phyloP scores from a whole-genome alignment of 92 coral and sea anemone genomes.

The Paramuricea clavata region DNA sequence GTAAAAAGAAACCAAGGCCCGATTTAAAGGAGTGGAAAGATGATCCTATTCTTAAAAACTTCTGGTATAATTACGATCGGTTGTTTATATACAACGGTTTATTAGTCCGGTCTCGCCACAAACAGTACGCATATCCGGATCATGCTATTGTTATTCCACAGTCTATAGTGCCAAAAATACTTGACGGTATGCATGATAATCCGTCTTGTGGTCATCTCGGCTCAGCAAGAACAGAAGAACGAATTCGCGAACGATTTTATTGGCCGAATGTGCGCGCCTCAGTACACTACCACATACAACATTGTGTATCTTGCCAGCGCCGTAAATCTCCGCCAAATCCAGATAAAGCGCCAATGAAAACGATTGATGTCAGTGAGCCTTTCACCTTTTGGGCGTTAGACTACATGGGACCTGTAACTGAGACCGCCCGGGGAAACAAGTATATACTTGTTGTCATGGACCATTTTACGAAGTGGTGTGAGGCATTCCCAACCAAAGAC shows the following conservation, averaged over 20 bases:
- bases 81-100: slow-evolving; percentile 45
- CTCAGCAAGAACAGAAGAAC: not conserved
- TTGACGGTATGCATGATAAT: slow-evolving; percentile 38
- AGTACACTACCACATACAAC: not conserved
- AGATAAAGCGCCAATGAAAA: slow-evolving; percentile 52
- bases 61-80: slow-evolving; percentile 50
- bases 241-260: slow-evolving; percentile 29
- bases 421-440: slow-evolving; percentile 62
- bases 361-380: slow-evolving; percentile 54
- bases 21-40: slow-evolving; percentile 8
- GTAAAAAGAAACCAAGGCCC: slow-evolving; percentile 22
- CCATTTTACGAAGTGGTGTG: slow-evolving; percentile 67
- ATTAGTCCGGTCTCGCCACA: slow-evolving; percentile 29
- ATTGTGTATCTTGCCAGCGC: slow-evolving; percentile 34
- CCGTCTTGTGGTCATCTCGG: slow-evolving; percentile 52
- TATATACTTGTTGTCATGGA: slow-evolving; percentile 61
- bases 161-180: slow-evolving; percentile 36
- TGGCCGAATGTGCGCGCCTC: slow-evolving; percentile 39
- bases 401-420: slow-evolving; percentile 62
- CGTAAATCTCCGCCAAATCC: slow-evolving; percentile 15
- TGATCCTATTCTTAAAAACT: slow-evolving; percentile 14
- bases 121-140: slow-evolving; percentile 19
- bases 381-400: slow-evolving; percentile 71
- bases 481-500: slow-evolving; percentile 46
- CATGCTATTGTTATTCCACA: slow-evolving; percentile 27